Percentiles rank a stretch among this genome's conserved stretches.
Conservation (phyloP, 37 sponge, comb jelly and placozoan genomes). For the Theonella swinhoei region DNA sequence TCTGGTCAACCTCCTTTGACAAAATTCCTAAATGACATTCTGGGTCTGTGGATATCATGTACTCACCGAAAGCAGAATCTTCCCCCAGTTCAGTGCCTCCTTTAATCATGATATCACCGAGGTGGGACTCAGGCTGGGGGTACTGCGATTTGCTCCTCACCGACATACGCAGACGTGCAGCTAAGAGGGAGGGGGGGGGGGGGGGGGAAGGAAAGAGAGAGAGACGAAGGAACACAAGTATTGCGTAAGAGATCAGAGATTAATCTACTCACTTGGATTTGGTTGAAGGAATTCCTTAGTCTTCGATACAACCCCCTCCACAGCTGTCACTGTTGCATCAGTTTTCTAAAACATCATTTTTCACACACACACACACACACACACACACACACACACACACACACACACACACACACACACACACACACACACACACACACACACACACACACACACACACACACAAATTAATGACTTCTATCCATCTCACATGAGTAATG, state of each 20-base stretch:
- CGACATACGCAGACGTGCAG: slow-evolving; percentile 34
- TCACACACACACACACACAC: too few species aligned
- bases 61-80: slow-evolving; percentile 67
- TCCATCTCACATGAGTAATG: not conserved
- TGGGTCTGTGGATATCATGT: too few species aligned
- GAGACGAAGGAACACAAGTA: not conserved
- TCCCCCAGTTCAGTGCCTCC: slow-evolving; percentile 57
- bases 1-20: too few species aligned
- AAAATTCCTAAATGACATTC: too few species aligned
- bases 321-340: slow-evolving; percentile 58
- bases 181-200: slow-evolving; percentile 4
- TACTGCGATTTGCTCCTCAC: slow-evolving; percentile 44
- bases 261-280: slow-evolving; percentile 69
- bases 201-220: not conserved
- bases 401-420: too few species aligned
- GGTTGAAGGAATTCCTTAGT: slow-evolving; percentile 92
- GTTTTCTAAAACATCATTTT: slow-evolving; percentile 45
- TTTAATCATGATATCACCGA: slow-evolving; percentile 75
- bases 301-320: slow-evolving; percentile 62
- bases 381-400: too few species aligned
- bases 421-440: too few species aligned
- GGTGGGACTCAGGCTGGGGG: slow-evolving; percentile 80
- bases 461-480: not conserved
- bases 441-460: too few species aligned
- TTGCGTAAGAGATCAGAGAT: not conserved